Evolutionary conservation across 2,797 vertebrate species (phyloP).

Genomic region (Rhadinocentrus ornatus): DNA sequence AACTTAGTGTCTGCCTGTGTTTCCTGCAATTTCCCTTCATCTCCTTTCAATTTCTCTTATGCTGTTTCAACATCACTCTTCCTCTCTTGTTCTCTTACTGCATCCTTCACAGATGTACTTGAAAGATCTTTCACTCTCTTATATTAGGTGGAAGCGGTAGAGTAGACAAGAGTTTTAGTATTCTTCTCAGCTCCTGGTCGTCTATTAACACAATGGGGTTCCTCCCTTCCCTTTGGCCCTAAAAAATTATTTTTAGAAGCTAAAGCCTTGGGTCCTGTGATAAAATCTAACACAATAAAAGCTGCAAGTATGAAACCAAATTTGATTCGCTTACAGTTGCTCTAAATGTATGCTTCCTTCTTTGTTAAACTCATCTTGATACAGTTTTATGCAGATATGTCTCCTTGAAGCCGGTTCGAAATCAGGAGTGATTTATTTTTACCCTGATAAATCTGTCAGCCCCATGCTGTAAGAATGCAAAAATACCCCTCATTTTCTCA

Average conservation of each 20-base stretch:
- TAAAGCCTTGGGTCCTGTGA: constrained; percentile 48
- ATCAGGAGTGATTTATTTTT: constrained; percentile 52
- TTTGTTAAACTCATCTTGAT: constrained; percentile 36
- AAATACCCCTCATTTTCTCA: constrained; percentile 44
- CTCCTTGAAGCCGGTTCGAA: constrained; percentile 14
- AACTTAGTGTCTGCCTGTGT: constrained; percentile 16
- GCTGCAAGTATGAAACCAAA: constrained; percentile 51
- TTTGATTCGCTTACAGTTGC: constrained; percentile 41
- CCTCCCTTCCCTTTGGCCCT: constrained; percentile 28
- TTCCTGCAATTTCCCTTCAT: constrained; percentile 32
- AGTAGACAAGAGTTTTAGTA: constrained; percentile 55
- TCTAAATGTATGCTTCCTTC: constrained; percentile 39
- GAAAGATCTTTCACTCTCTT: constrained; percentile 30
- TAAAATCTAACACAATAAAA: constrained; percentile 55
- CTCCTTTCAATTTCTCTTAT: constrained; percentile 22
- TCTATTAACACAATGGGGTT: constrained; percentile 61
- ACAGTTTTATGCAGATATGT: constrained; percentile 33
- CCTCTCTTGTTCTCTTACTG: constrained; percentile 23
- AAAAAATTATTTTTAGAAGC: constrained; percentile 41
- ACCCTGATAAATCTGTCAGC: constrained; percentile 42
- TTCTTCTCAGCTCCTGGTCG: constrained; percentile 49
- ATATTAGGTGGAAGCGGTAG: constrained; percentile 27
- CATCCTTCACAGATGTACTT: constrained; percentile 34
- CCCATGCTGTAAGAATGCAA: constrained; percentile 26
- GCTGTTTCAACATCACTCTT: constrained; percentile 27